Base-by-base conservation (phyloP, 2,888 invertebrate genomes). In the Caenorhabditis uteleia region DNA sequence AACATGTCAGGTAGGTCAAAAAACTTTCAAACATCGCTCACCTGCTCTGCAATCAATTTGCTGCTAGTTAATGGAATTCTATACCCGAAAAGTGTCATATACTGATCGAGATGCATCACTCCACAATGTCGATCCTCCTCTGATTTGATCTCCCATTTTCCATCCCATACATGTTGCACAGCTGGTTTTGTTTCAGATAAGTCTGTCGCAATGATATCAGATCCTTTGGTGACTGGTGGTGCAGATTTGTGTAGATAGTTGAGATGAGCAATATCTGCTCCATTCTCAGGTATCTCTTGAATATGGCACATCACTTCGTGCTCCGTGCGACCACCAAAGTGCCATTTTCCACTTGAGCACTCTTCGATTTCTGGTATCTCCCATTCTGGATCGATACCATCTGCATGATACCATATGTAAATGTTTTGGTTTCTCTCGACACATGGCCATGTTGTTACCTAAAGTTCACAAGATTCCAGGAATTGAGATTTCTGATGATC, bases 231-330 rank as follows among this genome's bases (percentile, higher is more conserved):
- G 2, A 53, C 29, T 36, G 55, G 51, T 2, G 71, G 68, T 3
- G 59, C 69, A 3, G 64, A 57, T 18, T 67, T 57, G 75, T 93
- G 93, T 0, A 93, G 88, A 0, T 90, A 89, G 49, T 87, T 88
- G 21, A 93, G 86, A 82, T 93, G 93, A 0, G 90, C 89, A 1
- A 90, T 87, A 78, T 93, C 93, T 0, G 92, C 91, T 0, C 92
- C 93, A 77, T 93, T 93, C 83, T 93, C 93, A 0, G 92, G 91
- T 34, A 93, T 90, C 77, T 93, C 92, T 90, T 91, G 85, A 2
- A 73, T 75, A 46, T 74, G 72, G 43, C 70, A 77, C 53, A 68
- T 62, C 6, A 74, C 62, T 45, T 76, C 76, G 78, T 90, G 92
- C 79, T 91, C 91, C 49, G 91, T 91, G 5, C 91, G 85, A 0